Evolutionary conservation across 2,113 vertebrate genomes (phyloP).

Genomic region (Podarcis muralis): DNA sequence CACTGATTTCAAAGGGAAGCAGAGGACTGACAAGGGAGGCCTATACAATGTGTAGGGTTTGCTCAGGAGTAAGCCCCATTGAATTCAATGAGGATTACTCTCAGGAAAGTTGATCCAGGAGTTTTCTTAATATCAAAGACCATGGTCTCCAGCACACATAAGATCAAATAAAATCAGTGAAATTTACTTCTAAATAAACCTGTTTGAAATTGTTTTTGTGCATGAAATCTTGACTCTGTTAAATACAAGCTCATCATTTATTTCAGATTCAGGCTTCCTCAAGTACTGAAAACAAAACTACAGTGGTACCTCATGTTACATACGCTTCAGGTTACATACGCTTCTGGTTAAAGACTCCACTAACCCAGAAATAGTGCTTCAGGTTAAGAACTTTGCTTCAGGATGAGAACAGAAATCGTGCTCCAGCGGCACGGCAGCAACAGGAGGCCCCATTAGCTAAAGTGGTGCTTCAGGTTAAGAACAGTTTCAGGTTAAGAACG

Average conservation of each 20-base stretch:
- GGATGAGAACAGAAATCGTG: too few species aligned
- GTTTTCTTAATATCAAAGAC: neutral
- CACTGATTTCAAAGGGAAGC: constrained; percentile 14
- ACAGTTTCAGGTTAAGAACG: too few species aligned
- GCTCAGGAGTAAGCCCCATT: too few species aligned
- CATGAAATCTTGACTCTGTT: neutral
- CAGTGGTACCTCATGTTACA: too few species aligned
- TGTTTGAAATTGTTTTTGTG: neutral
- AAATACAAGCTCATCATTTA: neutral
- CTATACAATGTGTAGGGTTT: neutral
- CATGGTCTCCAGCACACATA: neutral
- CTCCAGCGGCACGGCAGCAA: too few species aligned
- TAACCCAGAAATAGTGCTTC: too few species aligned
- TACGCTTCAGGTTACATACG: too few species aligned
- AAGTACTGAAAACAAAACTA: neutral
- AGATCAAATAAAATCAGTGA: neutral
- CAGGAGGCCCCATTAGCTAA: too few species aligned
- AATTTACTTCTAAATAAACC: neutral
- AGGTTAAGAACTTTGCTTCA: too few species aligned
- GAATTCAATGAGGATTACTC: neutral
- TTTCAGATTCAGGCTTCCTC: neutral
- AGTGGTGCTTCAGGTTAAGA: too few species aligned
- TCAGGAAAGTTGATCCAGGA: neutral
- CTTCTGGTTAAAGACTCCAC: too few species aligned
- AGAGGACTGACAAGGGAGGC: neutral